These are phyloP conservation scores for Meloidogyne chitwoodi DNA, from an alignment of 1,140 invertebrate genomes.

Conservation along the genomic window DNA sequence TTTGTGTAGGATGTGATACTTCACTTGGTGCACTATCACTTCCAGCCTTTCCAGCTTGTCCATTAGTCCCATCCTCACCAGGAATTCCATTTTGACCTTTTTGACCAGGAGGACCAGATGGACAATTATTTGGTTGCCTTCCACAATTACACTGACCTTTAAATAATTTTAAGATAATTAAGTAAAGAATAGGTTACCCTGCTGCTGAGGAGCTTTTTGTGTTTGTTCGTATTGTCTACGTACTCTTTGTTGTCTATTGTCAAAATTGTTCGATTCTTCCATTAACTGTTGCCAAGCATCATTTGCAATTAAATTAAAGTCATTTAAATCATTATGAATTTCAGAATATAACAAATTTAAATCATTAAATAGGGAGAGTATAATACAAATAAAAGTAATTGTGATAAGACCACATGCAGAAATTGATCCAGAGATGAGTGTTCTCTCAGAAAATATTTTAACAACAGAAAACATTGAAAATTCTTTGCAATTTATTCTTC, in stretches of 20 bases:
- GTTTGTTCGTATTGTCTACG: constrained; percentile 8
- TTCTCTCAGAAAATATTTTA: not conserved
- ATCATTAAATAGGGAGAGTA: constrained; percentile 34
- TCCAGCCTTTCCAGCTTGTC: constrained; percentile 30
- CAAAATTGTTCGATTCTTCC: constrained; percentile 3
- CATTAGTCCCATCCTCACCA: constrained; percentile 28
- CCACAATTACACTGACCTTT: constrained; percentile 25
- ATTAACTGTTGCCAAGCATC: constrained; percentile 49
- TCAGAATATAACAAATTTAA: constrained; percentile 36
- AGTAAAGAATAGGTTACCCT: not conserved
- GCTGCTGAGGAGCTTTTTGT: constrained; percentile 24
- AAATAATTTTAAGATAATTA: not conserved
- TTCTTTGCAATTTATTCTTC: too few species aligned
- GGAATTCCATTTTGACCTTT: constrained; percentile 23
- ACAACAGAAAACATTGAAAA: not conserved
- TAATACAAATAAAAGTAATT: constrained; percentile 27
- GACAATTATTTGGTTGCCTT: constrained; percentile 37
- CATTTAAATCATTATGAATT: constrained; percentile 32
- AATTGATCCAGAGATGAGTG: constrained; percentile 12
- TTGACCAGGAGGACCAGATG: constrained; percentile 23
- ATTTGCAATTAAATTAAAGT: constrained; percentile 44
- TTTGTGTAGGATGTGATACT: constrained; percentile 6
- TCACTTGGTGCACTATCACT: not conserved
- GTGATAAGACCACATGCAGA: constrained; percentile 25
- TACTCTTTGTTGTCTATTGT: not conserved